Conservation (phyloP, 1,140 invertebrate genomes). For the Phocides pigmalion region DNA sequence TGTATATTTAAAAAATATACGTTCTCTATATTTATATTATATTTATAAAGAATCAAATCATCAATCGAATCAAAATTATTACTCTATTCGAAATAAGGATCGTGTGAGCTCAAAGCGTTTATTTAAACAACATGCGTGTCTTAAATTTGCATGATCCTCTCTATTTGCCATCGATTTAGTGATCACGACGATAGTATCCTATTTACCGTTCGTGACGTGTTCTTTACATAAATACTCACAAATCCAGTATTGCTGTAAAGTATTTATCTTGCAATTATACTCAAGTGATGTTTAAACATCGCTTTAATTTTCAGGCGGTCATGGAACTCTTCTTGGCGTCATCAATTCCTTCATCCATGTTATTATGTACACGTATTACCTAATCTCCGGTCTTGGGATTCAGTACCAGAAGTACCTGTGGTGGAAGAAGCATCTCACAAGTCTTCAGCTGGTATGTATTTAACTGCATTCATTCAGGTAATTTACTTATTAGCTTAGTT, state of each 20-base stretch:
- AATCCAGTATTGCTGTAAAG: not conserved
- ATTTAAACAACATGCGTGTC: no score
- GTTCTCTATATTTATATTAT: no score
- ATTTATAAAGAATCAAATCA: no score
- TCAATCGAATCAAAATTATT: no score
- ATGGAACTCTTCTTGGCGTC: constrained; percentile 91
- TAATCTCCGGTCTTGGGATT: constrained; percentile 93
- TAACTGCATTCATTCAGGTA: not conserved
- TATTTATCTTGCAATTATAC: not conserved
- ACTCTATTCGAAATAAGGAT: no score
- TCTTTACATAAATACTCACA: not conserved
- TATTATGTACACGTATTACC: constrained; percentile 96
- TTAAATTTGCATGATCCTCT: no score
- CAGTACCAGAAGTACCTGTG: constrained; percentile 93
- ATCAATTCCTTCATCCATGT: constrained; percentile 94
- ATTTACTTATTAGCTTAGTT: no score
- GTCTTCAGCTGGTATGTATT: constrained; percentile 90
- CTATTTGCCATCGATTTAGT: no score
- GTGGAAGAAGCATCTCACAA: constrained; percentile 97
- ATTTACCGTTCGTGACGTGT: not conserved
- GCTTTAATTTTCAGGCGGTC: constrained; percentile 86
- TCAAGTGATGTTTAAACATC: not conserved
- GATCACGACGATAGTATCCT: not conserved
- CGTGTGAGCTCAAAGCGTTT: no score
- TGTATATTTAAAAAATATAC: no score